Evolutionary conservation across 2,113 vertebrate species (phyloP), one percentile per base, ranked within the genome.

Genomic region (Xenopus borealis): DNA sequence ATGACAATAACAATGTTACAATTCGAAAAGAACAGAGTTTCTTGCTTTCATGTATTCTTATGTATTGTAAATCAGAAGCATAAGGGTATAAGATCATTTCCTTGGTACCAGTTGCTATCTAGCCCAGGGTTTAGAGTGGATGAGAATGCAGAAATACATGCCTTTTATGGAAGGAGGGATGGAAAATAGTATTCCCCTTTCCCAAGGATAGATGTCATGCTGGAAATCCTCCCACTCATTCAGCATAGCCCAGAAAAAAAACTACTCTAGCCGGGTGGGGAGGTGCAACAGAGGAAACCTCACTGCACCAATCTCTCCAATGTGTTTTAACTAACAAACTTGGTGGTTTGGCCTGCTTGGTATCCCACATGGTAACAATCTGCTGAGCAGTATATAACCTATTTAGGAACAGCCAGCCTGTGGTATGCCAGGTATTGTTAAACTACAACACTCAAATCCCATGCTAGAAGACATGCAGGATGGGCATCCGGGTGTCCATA

Each of bases 111-210:
- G 44, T 62, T 63, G 57, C 59, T 47, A 53, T 52, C 17, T 17
- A n/a, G 16, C 16, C 53, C 14, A n/a, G 53, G 14, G 59, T 61
- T 12, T 66, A 13, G 12, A 40, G 33, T 40, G 33, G 11, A 20
- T 47, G 65, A 45, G 44, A 17, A 72, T 72, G 70, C 70, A 72
- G 70, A 46, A 62, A 62, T 55, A 55, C 18, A 71, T 46, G 40
- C 69, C 69, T 71, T 62, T 71, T 50, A 62, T 11, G 58, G 40
- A 50, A 50, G 44, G 20, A 16, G 19, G 13, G 19, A 23, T 11
- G 19, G 50, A 30, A 50, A 62, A 40, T 58, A 27, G 55, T 58
- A 47, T 59, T 16, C 58, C 30, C 47, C 46, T 18, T 45, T 18
- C 10, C 30, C 66, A 20, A 30, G 5, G 69, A 17, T 67, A 45